Conservation (phyloP, 2,888 invertebrate genomes). For the Caradrina clavipalpis region DNA sequence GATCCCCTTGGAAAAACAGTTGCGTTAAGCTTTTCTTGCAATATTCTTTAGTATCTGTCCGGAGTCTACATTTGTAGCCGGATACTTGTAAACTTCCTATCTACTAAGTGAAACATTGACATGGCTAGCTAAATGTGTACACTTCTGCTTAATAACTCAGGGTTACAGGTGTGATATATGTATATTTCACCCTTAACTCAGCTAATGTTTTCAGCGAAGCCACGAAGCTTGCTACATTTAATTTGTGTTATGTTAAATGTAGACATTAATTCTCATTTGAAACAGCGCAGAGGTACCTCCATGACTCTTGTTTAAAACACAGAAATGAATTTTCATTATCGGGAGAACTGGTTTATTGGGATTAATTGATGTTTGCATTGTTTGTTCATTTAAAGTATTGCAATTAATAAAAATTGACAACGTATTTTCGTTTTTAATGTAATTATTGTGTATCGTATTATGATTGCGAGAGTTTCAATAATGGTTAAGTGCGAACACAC, state of each 20-base stretch:
- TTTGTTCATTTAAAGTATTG: background rate
- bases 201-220: slow-evolving; percentile 1
- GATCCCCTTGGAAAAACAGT: too few species aligned
- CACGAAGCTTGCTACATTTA: slow-evolving; percentile 20
- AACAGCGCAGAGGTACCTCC: slow-evolving; percentile 13
- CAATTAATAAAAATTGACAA: background rate
- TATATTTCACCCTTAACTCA: background rate
- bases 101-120: too few species aligned
- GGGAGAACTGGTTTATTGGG: slow-evolving; percentile 9
- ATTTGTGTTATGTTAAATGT: slow-evolving; percentile 29
- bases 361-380: background rate
- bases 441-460: too few species aligned
- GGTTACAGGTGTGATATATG: background rate
- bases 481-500: too few species aligned
- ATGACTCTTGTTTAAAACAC: slow-evolving; percentile 32
- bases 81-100: too few species aligned
- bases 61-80: too few species aligned
- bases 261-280: slow-evolving; percentile 39
- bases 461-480: too few species aligned
- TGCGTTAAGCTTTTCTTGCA: too few species aligned
- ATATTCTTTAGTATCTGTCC: too few species aligned
- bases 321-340: slow-evolving; percentile 24
- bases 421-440: background rate
- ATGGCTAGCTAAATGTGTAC: background rate
- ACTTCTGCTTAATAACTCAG: background rate